A percentile compares a stretch with the other conserved stretches of the same genome.
Evolutionary conservation across 2,888 invertebrate genomes (phyloP).

Genomic region (Chrysolina haemoptera): DNA sequence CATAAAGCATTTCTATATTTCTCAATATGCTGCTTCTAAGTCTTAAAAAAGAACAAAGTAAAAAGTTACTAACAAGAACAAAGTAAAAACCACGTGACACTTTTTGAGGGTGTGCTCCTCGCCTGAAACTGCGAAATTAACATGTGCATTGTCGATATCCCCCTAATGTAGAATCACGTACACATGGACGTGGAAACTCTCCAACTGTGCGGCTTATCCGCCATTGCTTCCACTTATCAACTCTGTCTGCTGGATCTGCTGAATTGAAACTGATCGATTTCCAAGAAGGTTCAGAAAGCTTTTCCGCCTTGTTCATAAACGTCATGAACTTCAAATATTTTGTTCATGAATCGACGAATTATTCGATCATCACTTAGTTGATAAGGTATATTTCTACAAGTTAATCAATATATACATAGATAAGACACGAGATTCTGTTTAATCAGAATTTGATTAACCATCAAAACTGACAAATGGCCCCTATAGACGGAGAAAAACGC

Average conservation of each 20-base stretch:
- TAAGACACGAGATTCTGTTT: too few relatives aligned
- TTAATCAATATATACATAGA: too few relatives aligned
- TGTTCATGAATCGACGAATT: background rate
- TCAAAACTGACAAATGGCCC: background rate
- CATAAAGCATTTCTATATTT: too few relatives aligned
- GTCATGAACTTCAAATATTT: too few relatives aligned
- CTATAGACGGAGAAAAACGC: background rate
- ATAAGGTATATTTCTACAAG: too few relatives aligned
- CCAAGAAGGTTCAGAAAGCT: background rate
- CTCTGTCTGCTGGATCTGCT: background rate
- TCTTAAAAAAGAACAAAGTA: too few relatives aligned
- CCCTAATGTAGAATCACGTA: background rate
- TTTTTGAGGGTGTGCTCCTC: background rate
- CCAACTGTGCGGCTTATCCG: conserved; percentile 4
- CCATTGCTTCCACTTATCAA: conserved; percentile 1
- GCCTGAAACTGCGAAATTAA: background rate
- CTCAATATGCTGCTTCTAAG: too few relatives aligned
- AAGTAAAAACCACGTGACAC: background rate
- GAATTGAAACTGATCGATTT: conserved; percentile 3
- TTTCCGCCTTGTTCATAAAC: background rate
- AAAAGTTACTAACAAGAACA: too few relatives aligned
- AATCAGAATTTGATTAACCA: too few relatives aligned
- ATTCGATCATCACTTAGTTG: background rate
- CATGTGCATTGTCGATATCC: background rate
- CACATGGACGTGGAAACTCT: conserved; percentile 1